These are phyloP conservation scores for Drosophila littoralis DNA, from an alignment of 1,140 invertebrate species.

Conservation along the genomic window DNA sequence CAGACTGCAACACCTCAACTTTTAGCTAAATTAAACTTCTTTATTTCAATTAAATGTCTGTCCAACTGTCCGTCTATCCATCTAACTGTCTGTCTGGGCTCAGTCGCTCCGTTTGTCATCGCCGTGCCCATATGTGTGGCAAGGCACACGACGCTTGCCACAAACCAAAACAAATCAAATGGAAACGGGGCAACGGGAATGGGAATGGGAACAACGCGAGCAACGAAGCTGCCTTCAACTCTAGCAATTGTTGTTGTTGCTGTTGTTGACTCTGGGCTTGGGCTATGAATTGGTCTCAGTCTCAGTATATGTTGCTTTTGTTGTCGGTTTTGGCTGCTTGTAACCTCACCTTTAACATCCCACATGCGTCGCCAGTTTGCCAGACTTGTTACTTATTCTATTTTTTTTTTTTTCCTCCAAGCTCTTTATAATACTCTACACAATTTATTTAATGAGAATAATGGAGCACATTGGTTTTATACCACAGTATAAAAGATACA, in stretches of 20 bases:
- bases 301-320: slow-evolving; percentile 29
- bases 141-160: slow-evolving; percentile 48
- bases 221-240: slow-evolving; percentile 44
- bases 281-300: slow-evolving; percentile 35
- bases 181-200: slow-evolving; percentile 43
- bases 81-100: slow-evolving; percentile 40
- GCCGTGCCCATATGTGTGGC: slow-evolving; percentile 69
- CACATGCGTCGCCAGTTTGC: slow-evolving; percentile 72
- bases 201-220: slow-evolving; percentile 79
- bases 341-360: slow-evolving; percentile 84
- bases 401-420: slow-evolving; percentile 26
- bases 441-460: slow-evolving; percentile 25
- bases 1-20: slow-evolving; percentile 63
- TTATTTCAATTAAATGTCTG: slow-evolving; percentile 79
- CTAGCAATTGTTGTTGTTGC: slow-evolving; percentile 7
- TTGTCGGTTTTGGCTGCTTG: slow-evolving; percentile 50
- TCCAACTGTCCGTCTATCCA: slow-evolving; percentile 31
- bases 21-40: slow-evolving; percentile 80
- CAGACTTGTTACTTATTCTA: slow-evolving; percentile 57
- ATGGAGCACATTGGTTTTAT: slow-evolving; percentile 4
- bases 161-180: slow-evolving; percentile 44
- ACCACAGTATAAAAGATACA: background rate
- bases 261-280: slow-evolving; percentile 50
- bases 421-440: slow-evolving; percentile 35
- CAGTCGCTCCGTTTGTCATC: slow-evolving; percentile 72